Evolutionary conservation across 2,113 vertebrate species (phyloP).

Genomic region (Brachirus orientalis): DNA sequence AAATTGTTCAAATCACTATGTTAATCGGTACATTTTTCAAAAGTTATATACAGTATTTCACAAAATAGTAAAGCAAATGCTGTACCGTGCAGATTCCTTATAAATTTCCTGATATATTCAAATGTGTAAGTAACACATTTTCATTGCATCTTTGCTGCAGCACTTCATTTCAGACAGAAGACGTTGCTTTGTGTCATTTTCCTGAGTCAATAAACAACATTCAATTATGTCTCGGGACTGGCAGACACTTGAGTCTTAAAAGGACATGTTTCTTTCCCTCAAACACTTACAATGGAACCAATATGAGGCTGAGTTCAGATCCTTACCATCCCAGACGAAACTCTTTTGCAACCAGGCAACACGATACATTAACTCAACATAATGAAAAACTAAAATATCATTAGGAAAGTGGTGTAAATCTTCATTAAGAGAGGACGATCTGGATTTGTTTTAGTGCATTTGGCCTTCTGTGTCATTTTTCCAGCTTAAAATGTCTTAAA

Average conservation of each 20-base stretch:
- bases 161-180: not conserved
- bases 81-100: too few relatives aligned
- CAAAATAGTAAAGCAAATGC: too few relatives aligned
- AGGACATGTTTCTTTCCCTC: not conserved
- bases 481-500: too few relatives aligned
- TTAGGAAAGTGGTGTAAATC: too few relatives aligned
- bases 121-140: not conserved
- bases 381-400: not conserved
- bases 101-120: too few relatives aligned
- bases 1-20: too few relatives aligned
- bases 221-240: not conserved
- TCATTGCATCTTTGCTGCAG: not conserved
- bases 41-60: too few relatives aligned
- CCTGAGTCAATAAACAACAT: not conserved
- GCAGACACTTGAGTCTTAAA: not conserved
- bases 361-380: not conserved
- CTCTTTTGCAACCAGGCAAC: not conserved
- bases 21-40: too few relatives aligned
- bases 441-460: too few relatives aligned
- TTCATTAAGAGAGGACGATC: too few relatives aligned
- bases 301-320: constrained; percentile 3
- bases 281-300: not conserved
- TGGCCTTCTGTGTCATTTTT: too few relatives aligned
- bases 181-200: not conserved
- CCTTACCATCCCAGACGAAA: not conserved